Conservation (phyloP, 2,797 vertebrate genomes). For the Perodicticus potto region DNA sequence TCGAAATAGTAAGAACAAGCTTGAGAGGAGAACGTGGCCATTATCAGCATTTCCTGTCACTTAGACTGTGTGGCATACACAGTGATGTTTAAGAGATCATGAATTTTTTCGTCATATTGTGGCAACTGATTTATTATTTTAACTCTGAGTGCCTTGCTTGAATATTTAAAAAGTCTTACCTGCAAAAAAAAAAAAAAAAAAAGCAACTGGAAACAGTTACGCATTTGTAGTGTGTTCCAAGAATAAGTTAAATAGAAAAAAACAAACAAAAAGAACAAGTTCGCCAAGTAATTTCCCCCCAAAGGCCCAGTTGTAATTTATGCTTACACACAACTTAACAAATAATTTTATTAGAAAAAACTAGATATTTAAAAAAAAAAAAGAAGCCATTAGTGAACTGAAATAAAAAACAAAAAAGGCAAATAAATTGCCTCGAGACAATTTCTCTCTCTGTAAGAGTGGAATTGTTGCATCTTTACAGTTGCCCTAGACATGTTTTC, state of each 20-base stretch:
- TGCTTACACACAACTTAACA: not conserved
- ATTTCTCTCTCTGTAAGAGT: not conserved
- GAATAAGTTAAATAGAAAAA: slow-evolving; percentile 49
- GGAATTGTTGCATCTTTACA: not conserved
- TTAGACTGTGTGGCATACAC: not conserved
- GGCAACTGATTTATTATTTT: slow-evolving; percentile 67
- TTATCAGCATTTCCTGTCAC: not conserved
- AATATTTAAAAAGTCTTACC: slow-evolving; percentile 63
- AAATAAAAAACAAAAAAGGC: not conserved
- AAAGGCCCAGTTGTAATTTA: not conserved
- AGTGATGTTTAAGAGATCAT: slow-evolving; percentile 40
- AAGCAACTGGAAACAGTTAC: slow-evolving; percentile 10
- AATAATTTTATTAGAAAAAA: not conserved
- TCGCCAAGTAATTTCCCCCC: not conserved
- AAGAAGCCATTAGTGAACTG: not conserved
- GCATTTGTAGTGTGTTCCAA: slow-evolving; percentile 3
- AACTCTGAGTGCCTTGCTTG: slow-evolving; percentile 23
- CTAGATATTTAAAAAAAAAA: not conserved
- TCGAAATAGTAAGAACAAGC: not conserved
- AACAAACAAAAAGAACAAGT: not conserved
- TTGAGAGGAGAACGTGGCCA: not conserved
- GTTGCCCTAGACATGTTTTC: not conserved
- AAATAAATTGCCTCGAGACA: not conserved
- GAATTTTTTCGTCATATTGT: slow-evolving; percentile 71
- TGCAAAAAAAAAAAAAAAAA: not conserved